A percentile compares a stretch with the other conserved stretches of the same genome.
These are phyloP conservation scores for Tachina grossa DNA, from an alignment of 2,888 invertebrate species.

Conservation along the genomic window DNA sequence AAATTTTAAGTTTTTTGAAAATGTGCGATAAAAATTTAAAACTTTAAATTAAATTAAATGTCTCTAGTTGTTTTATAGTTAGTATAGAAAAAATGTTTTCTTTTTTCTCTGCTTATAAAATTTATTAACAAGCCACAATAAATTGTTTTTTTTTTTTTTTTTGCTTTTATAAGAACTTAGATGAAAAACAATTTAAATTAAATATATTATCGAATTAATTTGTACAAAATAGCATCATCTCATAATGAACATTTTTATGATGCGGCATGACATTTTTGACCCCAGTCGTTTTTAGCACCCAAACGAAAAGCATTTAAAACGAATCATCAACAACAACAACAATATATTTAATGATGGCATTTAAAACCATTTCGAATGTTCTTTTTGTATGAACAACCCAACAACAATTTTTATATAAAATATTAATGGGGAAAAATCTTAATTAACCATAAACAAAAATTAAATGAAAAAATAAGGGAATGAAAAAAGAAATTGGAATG, in stretches of 20 bases:
- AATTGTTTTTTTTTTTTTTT: too few species aligned
- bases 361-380: constrained; percentile 20
- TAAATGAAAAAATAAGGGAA: not conserved
- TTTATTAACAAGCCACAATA: too few species aligned
- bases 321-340: too few species aligned
- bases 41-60: too few species aligned
- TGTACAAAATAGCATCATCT: not conserved
- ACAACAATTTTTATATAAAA: constrained; percentile 2
- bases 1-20: too few species aligned
- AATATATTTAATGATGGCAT: constrained; percentile 8
- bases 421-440: not conserved
- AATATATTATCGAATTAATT: constrained; percentile 11
- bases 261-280: constrained; percentile 36
- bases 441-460: not conserved
- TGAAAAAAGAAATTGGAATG: not conserved
- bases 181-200: too few species aligned
- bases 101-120: too few species aligned
- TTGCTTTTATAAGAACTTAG: too few species aligned
- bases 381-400: constrained; percentile 29
- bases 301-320: constrained; percentile 2
- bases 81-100: too few species aligned
- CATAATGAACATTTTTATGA: constrained; percentile 15
- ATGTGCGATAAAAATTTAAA: too few species aligned
- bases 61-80: too few species aligned
- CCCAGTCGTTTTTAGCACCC: constrained; percentile 18